Evolutionary conservation across 2,797 vertebrate species (phyloP), one percentile per base, ranked within the genome.

Genomic region (Corythornis leucogaster): DNA sequence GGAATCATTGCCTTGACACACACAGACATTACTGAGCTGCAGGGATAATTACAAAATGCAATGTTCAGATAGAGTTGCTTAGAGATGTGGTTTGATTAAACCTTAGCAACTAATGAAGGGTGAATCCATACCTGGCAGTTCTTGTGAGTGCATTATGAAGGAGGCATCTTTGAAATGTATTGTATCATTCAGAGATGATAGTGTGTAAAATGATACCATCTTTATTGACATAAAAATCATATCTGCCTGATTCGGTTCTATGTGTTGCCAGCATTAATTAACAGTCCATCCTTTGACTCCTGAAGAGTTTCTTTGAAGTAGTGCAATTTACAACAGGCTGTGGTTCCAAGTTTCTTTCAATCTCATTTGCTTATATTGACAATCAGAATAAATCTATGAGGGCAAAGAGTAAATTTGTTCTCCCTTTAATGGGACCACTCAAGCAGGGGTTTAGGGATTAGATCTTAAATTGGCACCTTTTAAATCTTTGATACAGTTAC

Each of bases 381-480:
- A 84, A 80, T 19, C 15, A 64, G 22, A 51, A 58, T 48, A 87
- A 75, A 93, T 77, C 54, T 75, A 40, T 33, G 71, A 80, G 66
- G 51, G 76, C 17, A 80, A 77, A 88, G 26, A 93, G 63, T 77
- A 86, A 80, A 93, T 90, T 80, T 90, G 15, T 82, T 90, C 73
- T 81, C 53, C 30, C 22, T 80, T 91, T 90, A 95, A 89, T 75
- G 46, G 75, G 78, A 82, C 57, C 35, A 40, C 11, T 96, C 38
- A 82, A 78, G 85, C 80, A 91, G 87, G 19, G 58, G 15, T 43
- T 61, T 55, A 68, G 58, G 80, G 78, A 93, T 94, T 93, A 93
- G 80, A 58, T 82, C 80, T 92, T 87, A 92, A 95, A 91, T 86
- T 91, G 85, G 50, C 61, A 93, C 26, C 68, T 70, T 88, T 92